phyloP scores from a whole-genome alignment of 1,140 invertebrate genomes.

The Drosophila insularis region DNA sequence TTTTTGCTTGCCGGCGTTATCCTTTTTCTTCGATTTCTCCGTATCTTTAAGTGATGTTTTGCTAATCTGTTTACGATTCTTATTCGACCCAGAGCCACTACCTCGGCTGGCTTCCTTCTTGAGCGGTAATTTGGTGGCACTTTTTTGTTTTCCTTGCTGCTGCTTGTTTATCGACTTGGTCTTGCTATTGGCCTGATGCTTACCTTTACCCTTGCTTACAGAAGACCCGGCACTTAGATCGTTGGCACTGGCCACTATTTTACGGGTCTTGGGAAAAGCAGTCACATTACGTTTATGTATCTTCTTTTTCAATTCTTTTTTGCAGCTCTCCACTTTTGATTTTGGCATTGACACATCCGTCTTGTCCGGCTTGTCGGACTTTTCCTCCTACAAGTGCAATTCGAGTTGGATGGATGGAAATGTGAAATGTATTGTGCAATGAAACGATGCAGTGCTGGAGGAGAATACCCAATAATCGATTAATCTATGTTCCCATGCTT shows the following conservation, averaged over 20 bases:
- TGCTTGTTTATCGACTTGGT: not conserved
- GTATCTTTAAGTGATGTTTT: not conserved
- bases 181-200: not conserved
- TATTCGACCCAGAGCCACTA: not conserved
- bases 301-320: slow-evolving; percentile 21
- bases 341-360: slow-evolving; percentile 13
- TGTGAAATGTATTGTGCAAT: not conserved
- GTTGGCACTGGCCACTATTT: not conserved
- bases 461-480: no score
- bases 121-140: not conserved
- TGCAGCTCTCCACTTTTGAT: not conserved
- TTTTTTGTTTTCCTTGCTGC: no score
- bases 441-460: not conserved
- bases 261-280: slow-evolving; percentile 25
- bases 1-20: not conserved
- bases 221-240: not conserved
- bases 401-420: not conserved
- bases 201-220: not conserved
- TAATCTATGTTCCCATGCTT: slow-evolving; percentile 7
- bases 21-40: not conserved
- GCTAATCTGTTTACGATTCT: not conserved
- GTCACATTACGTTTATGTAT: slow-evolving; percentile 39
- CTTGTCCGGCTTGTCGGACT: slow-evolving; percentile 16
- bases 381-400: not conserved
- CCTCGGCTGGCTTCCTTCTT: not conserved